phyloP scores from a whole-genome alignment of 1,140 invertebrate genomes.

The Drosophila albomicans region DNA sequence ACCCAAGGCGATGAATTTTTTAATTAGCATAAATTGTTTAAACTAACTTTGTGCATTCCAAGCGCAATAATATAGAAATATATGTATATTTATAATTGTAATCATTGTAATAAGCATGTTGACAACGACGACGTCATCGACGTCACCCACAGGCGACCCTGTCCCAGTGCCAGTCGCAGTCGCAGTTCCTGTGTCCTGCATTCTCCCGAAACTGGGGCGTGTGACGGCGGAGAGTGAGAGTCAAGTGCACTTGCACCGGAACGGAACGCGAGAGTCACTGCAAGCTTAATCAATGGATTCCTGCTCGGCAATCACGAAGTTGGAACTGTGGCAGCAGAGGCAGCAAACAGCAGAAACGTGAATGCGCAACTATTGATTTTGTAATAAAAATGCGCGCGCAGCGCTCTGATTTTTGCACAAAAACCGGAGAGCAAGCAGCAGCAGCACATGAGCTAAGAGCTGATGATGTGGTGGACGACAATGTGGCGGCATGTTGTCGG shows the following conservation, averaged over 20 bases:
- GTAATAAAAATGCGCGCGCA: constrained; percentile 78
- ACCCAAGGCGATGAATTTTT: background rate
- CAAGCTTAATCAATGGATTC: constrained; percentile 44
- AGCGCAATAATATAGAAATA: constrained; percentile 24
- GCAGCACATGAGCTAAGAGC: constrained; percentile 20
- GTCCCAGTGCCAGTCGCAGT: constrained; percentile 11
- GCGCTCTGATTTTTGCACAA: constrained; percentile 63
- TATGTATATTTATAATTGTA: constrained; percentile 13
- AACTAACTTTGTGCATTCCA: constrained; percentile 28
- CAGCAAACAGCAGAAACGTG: constrained; percentile 38
- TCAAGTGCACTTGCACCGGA: constrained; percentile 26
- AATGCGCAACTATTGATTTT: constrained; percentile 80
- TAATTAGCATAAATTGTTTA: constrained; percentile 34
- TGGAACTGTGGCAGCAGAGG: constrained; percentile 1
- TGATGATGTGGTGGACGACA: constrained; percentile 19
- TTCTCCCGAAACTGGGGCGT: constrained; percentile 10
- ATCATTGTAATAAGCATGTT: background rate
- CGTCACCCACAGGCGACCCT: constrained; percentile 25
- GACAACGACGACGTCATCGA: constrained; percentile 23
- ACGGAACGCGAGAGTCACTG: constrained; percentile 9
- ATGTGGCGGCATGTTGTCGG: constrained; percentile 71
- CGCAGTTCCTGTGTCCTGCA: constrained; percentile 20
- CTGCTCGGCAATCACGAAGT: background rate
- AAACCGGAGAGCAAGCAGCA: constrained; percentile 46
- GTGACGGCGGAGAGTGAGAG: background rate